Evolutionary conservation across 2,888 invertebrate species (phyloP).

Genomic region (Prosapia bicincta): DNA sequence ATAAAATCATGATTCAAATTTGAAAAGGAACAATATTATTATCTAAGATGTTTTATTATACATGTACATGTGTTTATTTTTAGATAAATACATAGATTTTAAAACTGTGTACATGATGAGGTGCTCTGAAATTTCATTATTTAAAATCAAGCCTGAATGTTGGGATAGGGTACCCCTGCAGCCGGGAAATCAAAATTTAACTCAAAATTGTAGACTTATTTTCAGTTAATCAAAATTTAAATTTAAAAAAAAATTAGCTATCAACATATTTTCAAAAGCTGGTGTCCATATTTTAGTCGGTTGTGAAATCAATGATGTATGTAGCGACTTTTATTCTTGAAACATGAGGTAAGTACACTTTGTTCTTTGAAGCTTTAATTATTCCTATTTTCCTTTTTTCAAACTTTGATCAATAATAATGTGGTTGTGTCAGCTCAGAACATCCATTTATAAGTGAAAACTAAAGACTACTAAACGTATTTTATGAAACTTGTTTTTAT

Average conservation of each 20-base stretch:
- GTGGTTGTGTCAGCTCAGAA: too few relatives aligned
- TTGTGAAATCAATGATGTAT: too few relatives aligned
- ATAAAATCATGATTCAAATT: too few relatives aligned
- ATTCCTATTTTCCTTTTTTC: background rate
- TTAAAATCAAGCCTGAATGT: constrained; percentile 75
- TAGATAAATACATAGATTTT: too few relatives aligned
- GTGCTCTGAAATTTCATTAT: constrained; percentile 25
- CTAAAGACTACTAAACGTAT: too few relatives aligned
- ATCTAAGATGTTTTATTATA: too few relatives aligned
- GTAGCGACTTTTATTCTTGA: background rate
- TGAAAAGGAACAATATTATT: too few relatives aligned
- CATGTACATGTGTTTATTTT: too few relatives aligned
- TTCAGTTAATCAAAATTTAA: background rate
- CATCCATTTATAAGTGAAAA: too few relatives aligned
- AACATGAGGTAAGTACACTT: background rate
- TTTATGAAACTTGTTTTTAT: too few relatives aligned
- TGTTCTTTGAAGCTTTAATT: background rate
- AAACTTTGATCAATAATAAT: too few relatives aligned
- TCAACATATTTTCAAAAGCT: background rate
- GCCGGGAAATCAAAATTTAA: constrained; percentile 38
- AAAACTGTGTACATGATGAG: constrained; percentile 3
- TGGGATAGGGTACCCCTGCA: constrained; percentile 95
- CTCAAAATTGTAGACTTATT: background rate
- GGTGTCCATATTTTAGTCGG: background rate
- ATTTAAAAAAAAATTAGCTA: background rate